phyloP scores from a whole-genome alignment of 2,888 invertebrate genomes.

The Lacanobia oleracea region DNA sequence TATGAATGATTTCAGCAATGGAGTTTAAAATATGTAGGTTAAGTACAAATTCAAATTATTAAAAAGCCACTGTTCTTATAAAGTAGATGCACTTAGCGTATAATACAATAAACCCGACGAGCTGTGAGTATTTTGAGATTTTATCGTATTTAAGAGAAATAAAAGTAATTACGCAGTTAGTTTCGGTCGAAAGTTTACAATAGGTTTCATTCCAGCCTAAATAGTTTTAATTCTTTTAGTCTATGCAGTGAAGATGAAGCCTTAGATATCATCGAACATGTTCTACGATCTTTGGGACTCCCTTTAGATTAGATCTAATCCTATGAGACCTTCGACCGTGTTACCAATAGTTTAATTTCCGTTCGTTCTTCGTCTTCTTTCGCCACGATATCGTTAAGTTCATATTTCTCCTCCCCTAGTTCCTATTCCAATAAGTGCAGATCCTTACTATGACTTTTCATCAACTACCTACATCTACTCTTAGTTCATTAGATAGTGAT shows the following conservation, averaged over 20 bases:
- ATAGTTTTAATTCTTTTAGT: conserved; percentile 84
- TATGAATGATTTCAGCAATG: conserved; percentile 79
- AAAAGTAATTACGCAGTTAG: conserved; percentile 80
- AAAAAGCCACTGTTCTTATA: conserved; percentile 90
- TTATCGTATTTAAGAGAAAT: conserved; percentile 89
- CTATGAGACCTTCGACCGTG: conserved; percentile 72
- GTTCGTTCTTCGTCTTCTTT: conserved; percentile 48
- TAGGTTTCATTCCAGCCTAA: conserved; percentile 88
- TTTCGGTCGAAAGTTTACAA: conserved; percentile 82
- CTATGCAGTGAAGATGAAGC: conserved; percentile 78
- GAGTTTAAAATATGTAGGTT: conserved; percentile 86
- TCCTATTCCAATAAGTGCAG: conserved; percentile 83
- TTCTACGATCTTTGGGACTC: conserved; percentile 70
- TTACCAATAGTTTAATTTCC: conserved; percentile 58
- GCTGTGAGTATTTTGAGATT: conserved; percentile 91
- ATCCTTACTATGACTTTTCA: conserved; percentile 69
- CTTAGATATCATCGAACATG: conserved; percentile 82
- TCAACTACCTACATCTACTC: conserved; percentile 72
- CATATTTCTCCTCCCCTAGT: conserved; percentile 79
- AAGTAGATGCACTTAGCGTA: conserved; percentile 90
- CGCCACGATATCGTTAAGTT: conserved; percentile 59
- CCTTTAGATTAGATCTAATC: conserved; percentile 75
- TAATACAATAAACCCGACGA: conserved; percentile 90
- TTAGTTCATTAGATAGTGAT: conserved; percentile 82
- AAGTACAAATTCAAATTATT: conserved; percentile 90